Conservation (phyloP, 2,888 invertebrate genomes). For the Psylliodes chrysocephalus region DNA sequence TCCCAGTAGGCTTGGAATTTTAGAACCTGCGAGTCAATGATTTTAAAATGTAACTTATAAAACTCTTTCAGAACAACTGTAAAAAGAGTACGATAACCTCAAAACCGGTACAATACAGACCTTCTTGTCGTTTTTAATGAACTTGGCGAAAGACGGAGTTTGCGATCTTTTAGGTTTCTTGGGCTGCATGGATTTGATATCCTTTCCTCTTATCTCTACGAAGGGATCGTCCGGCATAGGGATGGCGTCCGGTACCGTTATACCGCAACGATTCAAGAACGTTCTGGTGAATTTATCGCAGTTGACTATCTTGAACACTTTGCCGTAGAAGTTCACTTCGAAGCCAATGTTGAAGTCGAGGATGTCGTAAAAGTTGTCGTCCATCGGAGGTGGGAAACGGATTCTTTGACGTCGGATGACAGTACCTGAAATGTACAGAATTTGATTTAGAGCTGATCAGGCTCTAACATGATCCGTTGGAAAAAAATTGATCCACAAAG, state of each 20-base stretch:
- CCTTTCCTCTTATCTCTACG: conserved; percentile 63
- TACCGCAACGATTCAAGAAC: conserved; percentile 86
- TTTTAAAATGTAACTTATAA: too few relatives aligned
- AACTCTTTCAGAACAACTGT: too few relatives aligned
- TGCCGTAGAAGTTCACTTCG: conserved; percentile 83
- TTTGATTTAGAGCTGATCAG: too few relatives aligned
- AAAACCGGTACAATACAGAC: too few relatives aligned
- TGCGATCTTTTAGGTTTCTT: conserved; percentile 68
- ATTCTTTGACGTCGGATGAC: conserved; percentile 86
- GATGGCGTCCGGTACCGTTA: conserved; percentile 80
- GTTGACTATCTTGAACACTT: conserved; percentile 81
- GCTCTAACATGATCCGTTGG: too few relatives aligned
- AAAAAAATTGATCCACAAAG: too few relatives aligned
- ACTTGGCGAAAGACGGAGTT: conserved; percentile 72
- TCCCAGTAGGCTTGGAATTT: conserved; percentile 93
- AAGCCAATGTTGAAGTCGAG: conserved; percentile 88
- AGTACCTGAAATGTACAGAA: conserved; percentile 73
- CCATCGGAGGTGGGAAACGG: conserved; percentile 77
- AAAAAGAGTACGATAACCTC: too few relatives aligned
- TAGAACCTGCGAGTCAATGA: conserved; percentile 65
- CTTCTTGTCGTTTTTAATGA: conserved; percentile 83
- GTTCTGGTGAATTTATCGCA: conserved; percentile 89
- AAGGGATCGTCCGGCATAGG: conserved; percentile 68
- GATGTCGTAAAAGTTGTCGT: conserved; percentile 82
- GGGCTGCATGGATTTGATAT: conserved; percentile 57